Conservation (phyloP, 2,113 vertebrate genomes). For the Alexandromys fortis region DNA sequence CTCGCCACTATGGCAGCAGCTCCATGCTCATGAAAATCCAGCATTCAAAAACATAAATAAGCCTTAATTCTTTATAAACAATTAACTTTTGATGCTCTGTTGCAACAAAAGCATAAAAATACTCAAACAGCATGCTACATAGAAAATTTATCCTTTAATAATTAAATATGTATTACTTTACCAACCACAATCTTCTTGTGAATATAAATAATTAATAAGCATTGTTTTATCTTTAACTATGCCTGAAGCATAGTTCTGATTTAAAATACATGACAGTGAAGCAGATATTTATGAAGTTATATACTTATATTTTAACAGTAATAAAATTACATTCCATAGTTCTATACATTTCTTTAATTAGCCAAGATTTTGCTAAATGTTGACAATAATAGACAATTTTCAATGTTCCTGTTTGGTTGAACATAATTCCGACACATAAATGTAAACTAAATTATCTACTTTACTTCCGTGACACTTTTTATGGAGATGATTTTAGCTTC, state of each 20-base stretch:
- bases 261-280: not conserved
- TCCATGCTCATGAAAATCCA: not conserved
- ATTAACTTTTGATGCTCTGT: not conserved
- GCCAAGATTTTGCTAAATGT: not conserved
- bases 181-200: no score
- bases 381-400: not conserved
- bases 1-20: accelerated
- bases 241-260: not conserved
- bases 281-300: not conserved
- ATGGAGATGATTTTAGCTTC: not conserved
- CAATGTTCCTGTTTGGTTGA: not conserved
- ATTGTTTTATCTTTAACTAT: not conserved
- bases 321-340: not conserved
- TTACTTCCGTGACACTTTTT: not conserved
- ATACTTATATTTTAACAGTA: not conserved
- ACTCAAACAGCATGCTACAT: accelerated
- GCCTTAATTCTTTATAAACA: not conserved
- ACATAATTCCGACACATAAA: not conserved
- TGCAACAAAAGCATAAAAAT: not conserved
- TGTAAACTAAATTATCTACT: not conserved
- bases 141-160: not conserved
- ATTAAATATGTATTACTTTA: not conserved
- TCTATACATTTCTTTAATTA: not conserved
- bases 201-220: not conserved
- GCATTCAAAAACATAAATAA: not conserved